Evolutionary conservation across 1,140 invertebrate species (phyloP).

Genomic region (Helicoverpa armigera): DNA sequence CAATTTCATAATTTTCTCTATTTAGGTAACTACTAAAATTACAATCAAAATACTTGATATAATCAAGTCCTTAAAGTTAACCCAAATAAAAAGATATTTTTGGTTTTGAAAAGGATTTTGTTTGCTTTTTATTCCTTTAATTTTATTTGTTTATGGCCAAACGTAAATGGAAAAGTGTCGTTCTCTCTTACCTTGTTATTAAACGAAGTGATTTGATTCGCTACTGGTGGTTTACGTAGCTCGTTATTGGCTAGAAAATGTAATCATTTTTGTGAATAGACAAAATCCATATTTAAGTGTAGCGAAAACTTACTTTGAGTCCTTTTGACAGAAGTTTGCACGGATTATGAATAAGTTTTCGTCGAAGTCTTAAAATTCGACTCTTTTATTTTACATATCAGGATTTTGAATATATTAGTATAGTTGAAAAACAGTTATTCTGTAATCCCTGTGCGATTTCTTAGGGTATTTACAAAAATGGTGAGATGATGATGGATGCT

Average conservation of each 20-base stretch:
- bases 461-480: conserved; percentile 58
- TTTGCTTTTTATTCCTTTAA: not conserved
- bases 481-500: conserved; percentile 49
- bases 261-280: not conserved
- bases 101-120: not conserved
- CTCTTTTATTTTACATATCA: conserved; percentile 47
- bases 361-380: conserved; percentile 60
- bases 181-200: not conserved
- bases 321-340: conserved; percentile 65
- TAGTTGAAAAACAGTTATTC: conserved; percentile 6
- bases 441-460: conserved; percentile 45
- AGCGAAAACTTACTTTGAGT: conserved; percentile 33
- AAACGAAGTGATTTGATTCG: not conserved
- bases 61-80: too few species aligned
- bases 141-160: not conserved
- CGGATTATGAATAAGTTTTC: conserved; percentile 66
- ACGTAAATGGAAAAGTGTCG: not conserved
- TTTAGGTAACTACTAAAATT: too few species aligned
- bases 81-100: too few species aligned
- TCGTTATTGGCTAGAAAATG: not conserved
- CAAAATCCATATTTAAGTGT: conserved; percentile 22
- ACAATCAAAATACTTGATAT: too few species aligned
- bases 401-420: conserved; percentile 51
- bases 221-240: not conserved
- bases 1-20: too few species aligned